Conservation (phyloP, 2,888 invertebrate genomes). For the Leistus spinibarbis region DNA sequence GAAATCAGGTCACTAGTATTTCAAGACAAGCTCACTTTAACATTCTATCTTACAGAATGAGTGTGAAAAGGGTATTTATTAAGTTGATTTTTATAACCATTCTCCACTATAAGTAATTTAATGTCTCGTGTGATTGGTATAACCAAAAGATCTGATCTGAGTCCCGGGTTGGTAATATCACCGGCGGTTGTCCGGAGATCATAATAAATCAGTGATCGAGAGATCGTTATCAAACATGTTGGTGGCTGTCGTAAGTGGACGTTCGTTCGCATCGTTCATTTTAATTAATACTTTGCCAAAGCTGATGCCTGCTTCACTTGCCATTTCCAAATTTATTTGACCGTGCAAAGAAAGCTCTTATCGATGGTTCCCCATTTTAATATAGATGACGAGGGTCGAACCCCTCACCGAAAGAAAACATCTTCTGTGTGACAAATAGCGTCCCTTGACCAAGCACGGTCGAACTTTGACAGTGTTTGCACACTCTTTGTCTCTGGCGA, state of each 20-base stretch:
- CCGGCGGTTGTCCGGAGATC: neutral
- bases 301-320: neutral
- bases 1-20: too few relatives aligned
- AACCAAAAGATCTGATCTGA: too few relatives aligned
- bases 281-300: slow-evolving; percentile 47
- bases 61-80: too few relatives aligned
- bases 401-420: slow-evolving; percentile 43
- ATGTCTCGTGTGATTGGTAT: too few relatives aligned
- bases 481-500: slow-evolving; percentile 4
- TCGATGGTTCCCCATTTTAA: slow-evolving; percentile 42
- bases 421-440: slow-evolving; percentile 41
- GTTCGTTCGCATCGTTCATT: slow-evolving; percentile 43
- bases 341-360: slow-evolving; percentile 38
- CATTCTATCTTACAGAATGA: too few relatives aligned
- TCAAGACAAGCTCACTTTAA: too few relatives aligned
- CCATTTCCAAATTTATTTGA: slow-evolving; percentile 42
- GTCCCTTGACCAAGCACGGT: slow-evolving; percentile 8
- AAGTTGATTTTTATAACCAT: too few relatives aligned
- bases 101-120: too few relatives aligned
- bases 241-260: neutral
- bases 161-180: neutral
- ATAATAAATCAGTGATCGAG: neutral
- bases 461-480: slow-evolving; percentile 15
- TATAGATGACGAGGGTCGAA: slow-evolving; percentile 44
- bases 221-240: slow-evolving; percentile 1